Evolutionary conservation across 1,140 invertebrate genomes (phyloP), one percentile per base, ranked within the genome.

Genomic region (Asobara japonica): DNA sequence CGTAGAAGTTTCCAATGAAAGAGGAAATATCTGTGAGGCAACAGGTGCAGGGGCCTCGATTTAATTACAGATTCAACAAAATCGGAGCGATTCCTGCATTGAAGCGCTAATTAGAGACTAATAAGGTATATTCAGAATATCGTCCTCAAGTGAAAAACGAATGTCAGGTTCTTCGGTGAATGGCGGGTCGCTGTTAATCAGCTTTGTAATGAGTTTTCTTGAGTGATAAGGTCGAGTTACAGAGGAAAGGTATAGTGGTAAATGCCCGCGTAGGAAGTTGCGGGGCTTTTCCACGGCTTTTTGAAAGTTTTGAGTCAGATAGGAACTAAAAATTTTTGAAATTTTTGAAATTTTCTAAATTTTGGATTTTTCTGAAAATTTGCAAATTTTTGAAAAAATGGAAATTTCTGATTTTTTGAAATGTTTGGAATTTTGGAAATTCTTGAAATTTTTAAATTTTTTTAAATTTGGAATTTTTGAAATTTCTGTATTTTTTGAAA

Each of bases 31-130:
- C 41, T 3, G n/a, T 18, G 8, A 16, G 41, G 41, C 41, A 45
- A 45, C 41, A 45, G 41, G 41, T 45, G 41, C 41, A 7, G 41
- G n/a, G n/a, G n/a, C n/a, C 41, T 45, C 41, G 41, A 45, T 45
- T 45, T 45, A 45, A 45, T 45, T 45, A 45, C n/a, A 45, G 41
- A 13, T 45, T 45, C 41, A 45, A 45, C n/a, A 45, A 45, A 45
- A 45, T 45, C 41, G 13, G n/a, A 7, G n/a, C 41, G 13, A n/a
- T n/a, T 45, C 41, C n/a, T 16, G 10, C 18, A 45, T 16, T 16
- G 18, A 45, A 16, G 18, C 41, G 18, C 41, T 45, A 45, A 45
- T 45, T 45, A 45, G 41, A 1, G 41, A 45, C 13, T 45, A 45
- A 45, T 33, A 45, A 13, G 41, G n/a, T 45, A 45, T 45, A 16